Evolutionary conservation across 2,113 vertebrate species (phyloP).

Genomic region (Copsychus sechellarum): DNA sequence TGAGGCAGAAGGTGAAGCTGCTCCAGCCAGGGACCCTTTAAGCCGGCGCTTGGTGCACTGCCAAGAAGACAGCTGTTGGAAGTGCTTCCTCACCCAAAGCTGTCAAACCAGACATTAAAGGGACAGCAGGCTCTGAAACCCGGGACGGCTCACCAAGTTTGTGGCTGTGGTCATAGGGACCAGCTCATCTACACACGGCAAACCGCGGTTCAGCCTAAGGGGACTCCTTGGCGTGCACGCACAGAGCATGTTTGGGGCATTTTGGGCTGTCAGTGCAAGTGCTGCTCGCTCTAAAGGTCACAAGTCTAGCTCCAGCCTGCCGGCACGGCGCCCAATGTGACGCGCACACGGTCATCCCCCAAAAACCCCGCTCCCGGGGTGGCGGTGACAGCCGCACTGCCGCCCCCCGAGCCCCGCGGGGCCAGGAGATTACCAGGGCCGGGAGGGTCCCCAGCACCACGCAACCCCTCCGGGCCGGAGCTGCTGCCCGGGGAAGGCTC

Average conservation of each 20-base stretch:
- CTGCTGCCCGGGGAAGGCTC: neutral
- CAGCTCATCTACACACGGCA: neutral
- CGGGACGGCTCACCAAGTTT: conserved; percentile 68
- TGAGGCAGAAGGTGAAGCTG: conserved; percentile 78
- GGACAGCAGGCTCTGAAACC: conserved; percentile 66
- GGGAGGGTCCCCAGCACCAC: neutral
- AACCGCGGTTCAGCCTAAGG: neutral
- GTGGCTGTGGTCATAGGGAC: neutral
- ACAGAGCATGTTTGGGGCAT: neutral
- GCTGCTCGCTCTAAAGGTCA: neutral
- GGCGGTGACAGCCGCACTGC: neutral
- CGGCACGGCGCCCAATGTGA: no score
- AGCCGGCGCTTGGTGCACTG: conserved; percentile 87
- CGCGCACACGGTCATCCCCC: neutral
- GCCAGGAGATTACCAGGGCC: accelerated
- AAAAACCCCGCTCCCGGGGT: neutral
- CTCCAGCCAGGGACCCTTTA: conserved; percentile 84
- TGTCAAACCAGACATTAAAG: conserved; percentile 88
- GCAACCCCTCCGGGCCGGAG: neutral
- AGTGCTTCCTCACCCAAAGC: conserved; percentile 88
- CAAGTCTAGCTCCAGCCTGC: neutral
- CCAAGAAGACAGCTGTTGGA: conserved; percentile 99
- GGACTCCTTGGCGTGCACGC: neutral
- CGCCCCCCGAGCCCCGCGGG: accelerated
- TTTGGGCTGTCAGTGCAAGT: neutral